These are phyloP conservation scores for Atrina japonica DNA, from an alignment of 2,888 invertebrate species.

Conservation along the genomic window DNA sequence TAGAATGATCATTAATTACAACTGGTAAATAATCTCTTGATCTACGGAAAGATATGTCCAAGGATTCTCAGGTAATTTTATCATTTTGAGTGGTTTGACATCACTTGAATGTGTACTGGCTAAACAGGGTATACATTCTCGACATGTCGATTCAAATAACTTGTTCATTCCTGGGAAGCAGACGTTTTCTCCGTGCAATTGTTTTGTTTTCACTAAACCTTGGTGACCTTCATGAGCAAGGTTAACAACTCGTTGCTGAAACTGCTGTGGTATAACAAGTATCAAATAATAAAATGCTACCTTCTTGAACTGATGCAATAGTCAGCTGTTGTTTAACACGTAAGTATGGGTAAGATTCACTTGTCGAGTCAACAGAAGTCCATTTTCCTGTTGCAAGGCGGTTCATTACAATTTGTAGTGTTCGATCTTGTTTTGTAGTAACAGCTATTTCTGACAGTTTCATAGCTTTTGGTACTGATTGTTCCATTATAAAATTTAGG, in stretches of 20 bases:
- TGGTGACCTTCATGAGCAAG: conserved; percentile 49
- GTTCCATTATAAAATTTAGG: background rate
- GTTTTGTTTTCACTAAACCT: conserved; percentile 28
- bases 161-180: conserved; percentile 36
- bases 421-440: too few species aligned
- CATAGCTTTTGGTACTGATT: background rate
- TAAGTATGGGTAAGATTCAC: conserved; percentile 1
- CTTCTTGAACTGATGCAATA: conserved; percentile 1
- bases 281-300: conserved; percentile 9
- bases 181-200: conserved; percentile 30
- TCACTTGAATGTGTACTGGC: background rate
- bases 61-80: conserved; percentile 38
- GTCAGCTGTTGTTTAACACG: background rate
- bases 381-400: too few species aligned
- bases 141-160: conserved; percentile 35
- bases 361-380: background rate
- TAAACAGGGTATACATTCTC: background rate
- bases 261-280: conserved; percentile 22
- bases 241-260: conserved; percentile 36
- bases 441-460: too few species aligned
- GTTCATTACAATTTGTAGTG: too few species aligned
- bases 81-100: conserved; percentile 39
- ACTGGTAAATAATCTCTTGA: conserved; percentile 49
- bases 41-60: conserved; percentile 42
- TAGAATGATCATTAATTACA: conserved; percentile 52